Percentiles rank a stretch among this genome's conserved stretches.
Conservation (phyloP, 2,888 invertebrate genomes). For the Monoplex corrugatus region DNA sequence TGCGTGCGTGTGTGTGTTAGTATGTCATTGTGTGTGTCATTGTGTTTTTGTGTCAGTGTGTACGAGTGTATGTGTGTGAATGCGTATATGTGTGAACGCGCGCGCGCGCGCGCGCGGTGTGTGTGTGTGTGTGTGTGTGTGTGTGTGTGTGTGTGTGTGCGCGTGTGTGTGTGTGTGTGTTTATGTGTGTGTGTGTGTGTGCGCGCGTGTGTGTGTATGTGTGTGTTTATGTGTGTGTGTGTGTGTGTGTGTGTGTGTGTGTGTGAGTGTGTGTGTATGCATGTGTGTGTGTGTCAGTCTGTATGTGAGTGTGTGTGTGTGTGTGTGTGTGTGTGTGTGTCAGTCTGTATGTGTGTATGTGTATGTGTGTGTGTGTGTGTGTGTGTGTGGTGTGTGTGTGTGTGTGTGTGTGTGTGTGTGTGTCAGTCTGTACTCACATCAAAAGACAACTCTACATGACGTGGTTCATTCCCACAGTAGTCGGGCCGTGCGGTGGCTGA, state of each 20-base stretch:
- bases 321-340: too few species aligned
- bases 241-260: neutral
- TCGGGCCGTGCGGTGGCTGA: conserved; percentile 57
- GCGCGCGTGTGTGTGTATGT: neutral
- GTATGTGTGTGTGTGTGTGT: neutral
- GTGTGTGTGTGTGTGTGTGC: too few species aligned
- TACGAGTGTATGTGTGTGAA: neutral
- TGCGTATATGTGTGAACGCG: too few species aligned
- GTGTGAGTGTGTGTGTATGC: neutral
- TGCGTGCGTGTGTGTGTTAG: too few species aligned
- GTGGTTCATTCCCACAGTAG: conserved; percentile 57
- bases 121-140: neutral
- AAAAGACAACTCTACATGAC: conserved; percentile 62
- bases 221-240: neutral
- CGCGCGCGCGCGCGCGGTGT: conserved; percentile 27
- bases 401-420: neutral
- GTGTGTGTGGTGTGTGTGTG: neutral
- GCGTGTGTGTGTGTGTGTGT: too few species aligned
- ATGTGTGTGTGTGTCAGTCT: too few species aligned
- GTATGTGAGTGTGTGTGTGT: too few species aligned
- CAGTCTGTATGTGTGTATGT: neutral
- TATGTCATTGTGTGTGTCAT: neutral
- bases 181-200: too few species aligned
- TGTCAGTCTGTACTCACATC: conserved; percentile 55
- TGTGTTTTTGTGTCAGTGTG: neutral